These are phyloP conservation scores for Cichlasoma orientale DNA, from an alignment of 2,797 vertebrate genomes.

Conservation along the genomic window DNA sequence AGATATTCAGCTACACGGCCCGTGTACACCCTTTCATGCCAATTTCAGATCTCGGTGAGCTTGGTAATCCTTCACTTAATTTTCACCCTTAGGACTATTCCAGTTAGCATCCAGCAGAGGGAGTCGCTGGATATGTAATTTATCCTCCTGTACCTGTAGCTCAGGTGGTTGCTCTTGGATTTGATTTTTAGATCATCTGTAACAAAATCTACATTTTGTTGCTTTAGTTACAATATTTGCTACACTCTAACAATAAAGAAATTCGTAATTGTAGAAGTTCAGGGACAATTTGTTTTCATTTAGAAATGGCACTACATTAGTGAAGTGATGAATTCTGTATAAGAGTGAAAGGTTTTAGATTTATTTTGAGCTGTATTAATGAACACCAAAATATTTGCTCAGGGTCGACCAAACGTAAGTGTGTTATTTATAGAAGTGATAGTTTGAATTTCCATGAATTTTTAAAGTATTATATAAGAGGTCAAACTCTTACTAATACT, in stretches of 20 bases:
- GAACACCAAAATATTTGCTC: slow-evolving; percentile 5
- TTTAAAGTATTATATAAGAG: slow-evolving; percentile 26
- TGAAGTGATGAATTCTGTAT: slow-evolving; percentile 2
- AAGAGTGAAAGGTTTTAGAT: not conserved
- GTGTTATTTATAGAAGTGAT: slow-evolving; percentile 10
- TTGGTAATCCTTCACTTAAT: not conserved
- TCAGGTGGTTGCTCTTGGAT: not conserved
- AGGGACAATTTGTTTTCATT: no score
- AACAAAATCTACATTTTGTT: not conserved
- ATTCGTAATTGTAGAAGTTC: not conserved
- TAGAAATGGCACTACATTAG: not conserved
- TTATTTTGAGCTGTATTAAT: slow-evolving; percentile 5
- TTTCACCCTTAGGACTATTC: not conserved
- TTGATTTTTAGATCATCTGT: not conserved
- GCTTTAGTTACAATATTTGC: not conserved
- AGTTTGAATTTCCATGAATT: slow-evolving; percentile 26
- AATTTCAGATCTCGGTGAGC: not conserved
- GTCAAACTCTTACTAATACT: slow-evolving; percentile 39
- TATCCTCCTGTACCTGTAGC: not conserved
- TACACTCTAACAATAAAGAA: not conserved
- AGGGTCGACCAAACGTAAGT: not conserved
- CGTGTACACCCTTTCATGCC: not conserved
- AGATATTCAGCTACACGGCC: not conserved
- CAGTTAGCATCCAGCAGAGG: slow-evolving; percentile 58
- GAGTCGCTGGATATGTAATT: slow-evolving; percentile 43